These are phyloP conservation scores for Choristoneura fumiferana DNA, from an alignment of 1,140 invertebrate genomes.

Conservation along the genomic window DNA sequence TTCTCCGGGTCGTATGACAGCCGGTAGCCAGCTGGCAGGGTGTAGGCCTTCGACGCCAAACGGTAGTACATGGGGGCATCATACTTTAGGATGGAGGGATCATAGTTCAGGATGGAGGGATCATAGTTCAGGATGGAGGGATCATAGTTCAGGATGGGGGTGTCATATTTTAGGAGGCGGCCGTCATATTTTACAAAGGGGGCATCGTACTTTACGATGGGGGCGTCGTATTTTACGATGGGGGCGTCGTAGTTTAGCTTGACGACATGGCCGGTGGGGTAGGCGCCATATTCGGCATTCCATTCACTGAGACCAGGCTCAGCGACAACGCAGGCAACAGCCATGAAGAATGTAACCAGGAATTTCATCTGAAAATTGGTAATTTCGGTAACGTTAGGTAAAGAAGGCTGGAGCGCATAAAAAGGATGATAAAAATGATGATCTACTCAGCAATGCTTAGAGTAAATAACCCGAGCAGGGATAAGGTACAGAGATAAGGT, in stretches of 20 bases:
- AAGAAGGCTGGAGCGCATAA: no score
- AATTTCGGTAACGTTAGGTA: no score
- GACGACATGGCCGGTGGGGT: background rate
- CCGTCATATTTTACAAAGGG: background rate
- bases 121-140: background rate
- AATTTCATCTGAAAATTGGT: slow-evolving; percentile 5
- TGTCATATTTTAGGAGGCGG: no score
- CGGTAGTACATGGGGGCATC: slow-evolving; percentile 7
- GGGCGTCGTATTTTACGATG: background rate
- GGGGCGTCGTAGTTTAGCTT: background rate
- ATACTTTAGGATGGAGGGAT: background rate
- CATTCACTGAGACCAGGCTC: background rate
- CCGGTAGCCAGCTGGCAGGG: background rate
- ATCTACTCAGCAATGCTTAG: no score
- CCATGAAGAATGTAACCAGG: background rate
- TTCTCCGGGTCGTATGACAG: background rate
- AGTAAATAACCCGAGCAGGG: no score
- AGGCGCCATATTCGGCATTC: background rate
- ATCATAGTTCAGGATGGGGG: background rate
- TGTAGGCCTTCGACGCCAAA: background rate
- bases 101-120: background rate
- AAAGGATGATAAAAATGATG: no score
- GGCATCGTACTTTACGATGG: no score
- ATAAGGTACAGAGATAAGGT: no score
- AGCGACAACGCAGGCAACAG: background rate